Evolutionary conservation across 2,888 invertebrate genomes (phyloP), one percentile per base, ranked within the genome.

Genomic region (Phalera bucephala): DNA sequence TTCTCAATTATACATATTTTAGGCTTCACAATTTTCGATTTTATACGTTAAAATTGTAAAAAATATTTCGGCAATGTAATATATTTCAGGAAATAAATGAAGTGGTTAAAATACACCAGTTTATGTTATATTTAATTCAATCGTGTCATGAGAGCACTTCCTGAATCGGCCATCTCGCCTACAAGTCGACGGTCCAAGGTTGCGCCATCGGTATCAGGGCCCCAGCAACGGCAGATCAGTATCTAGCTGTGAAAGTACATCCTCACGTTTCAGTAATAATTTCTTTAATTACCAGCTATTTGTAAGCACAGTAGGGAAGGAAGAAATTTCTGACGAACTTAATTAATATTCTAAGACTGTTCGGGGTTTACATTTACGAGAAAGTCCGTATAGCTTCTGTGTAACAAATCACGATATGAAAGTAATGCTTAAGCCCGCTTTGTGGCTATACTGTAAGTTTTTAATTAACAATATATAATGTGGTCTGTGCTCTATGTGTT

Each of bases 121-220:
- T 45, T 37, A 17, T 25, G 36, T 28, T 9, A 22, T 21, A 30
- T 10, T 29, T 20, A 42, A 34, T 33, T 39, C 36, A 41, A 46
- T 59, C 52, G 49, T 48, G 50, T 40, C 33, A 35, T 25, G 35
- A 19, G 42, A 22, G 29, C 45, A 49, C 48, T 68, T 71, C 70
- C 65, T 66, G 58, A 51, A 37, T 53, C 42, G 38, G 27, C 36
- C 31, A 33, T 40, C 42, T 57, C 77, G 74, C 80, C 76, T 68
- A 74, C 76, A 51, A 62, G 22, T 10, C 25, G 58, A 40, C 47
- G 49, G 47, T 43, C 60, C 74, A 74, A 79, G 78, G 74, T 72
- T 75, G 63, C 73, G 65, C 63, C 76, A 75, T 80, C 72, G 75
- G 77, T 76, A 67, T 54, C 62, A 63, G 63, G 68, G 62, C 63